Percentiles rank a stretch among this genome's conserved stretches.
Evolutionary conservation across 2,797 vertebrate genomes (phyloP).

Genomic region (Poeciliopsis gracilis): DNA sequence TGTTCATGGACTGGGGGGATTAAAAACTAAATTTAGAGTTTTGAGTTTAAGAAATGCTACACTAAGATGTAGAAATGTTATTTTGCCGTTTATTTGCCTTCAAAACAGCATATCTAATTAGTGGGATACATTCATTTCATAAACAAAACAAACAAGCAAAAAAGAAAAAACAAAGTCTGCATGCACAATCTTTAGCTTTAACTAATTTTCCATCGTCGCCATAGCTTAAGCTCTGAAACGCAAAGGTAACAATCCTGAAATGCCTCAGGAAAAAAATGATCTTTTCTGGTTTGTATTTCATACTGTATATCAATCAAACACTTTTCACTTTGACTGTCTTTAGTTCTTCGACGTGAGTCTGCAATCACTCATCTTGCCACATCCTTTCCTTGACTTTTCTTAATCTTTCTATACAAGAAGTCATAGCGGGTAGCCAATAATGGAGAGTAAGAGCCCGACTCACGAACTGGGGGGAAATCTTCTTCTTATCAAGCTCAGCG

Average conservation of each 20-base stretch:
- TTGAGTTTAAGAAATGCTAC: neutral
- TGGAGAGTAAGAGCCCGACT: conserved; percentile 23
- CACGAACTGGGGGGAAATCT: conserved; percentile 35
- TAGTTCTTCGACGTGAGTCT: conserved; percentile 6
- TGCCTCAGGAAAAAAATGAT: neutral
- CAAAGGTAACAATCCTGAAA: neutral
- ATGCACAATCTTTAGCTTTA: neutral
- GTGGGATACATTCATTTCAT: neutral
- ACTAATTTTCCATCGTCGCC: neutral
- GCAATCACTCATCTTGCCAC: conserved; percentile 13
- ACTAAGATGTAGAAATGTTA: neutral
- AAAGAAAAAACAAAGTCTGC: neutral
- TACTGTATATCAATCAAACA: conserved; percentile 14
- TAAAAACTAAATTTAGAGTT: neutral
- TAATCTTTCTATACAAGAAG: conserved; percentile 30
- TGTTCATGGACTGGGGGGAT: neutral
- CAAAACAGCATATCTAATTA: neutral
- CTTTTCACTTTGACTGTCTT: conserved; percentile 28
- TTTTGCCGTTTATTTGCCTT: neutral
- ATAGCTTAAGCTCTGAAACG: neutral
- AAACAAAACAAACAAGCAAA: neutral
- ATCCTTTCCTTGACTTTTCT: conserved; percentile 28
- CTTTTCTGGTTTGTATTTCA: neutral
- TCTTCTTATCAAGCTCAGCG: conserved; percentile 32
- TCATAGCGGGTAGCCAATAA: conserved; percentile 31